A percentile compares a stretch with the other conserved stretches of the same genome.
Conservation (phyloP, 2,797 vertebrate genomes). For the Micromesistius poutassou region DNA sequence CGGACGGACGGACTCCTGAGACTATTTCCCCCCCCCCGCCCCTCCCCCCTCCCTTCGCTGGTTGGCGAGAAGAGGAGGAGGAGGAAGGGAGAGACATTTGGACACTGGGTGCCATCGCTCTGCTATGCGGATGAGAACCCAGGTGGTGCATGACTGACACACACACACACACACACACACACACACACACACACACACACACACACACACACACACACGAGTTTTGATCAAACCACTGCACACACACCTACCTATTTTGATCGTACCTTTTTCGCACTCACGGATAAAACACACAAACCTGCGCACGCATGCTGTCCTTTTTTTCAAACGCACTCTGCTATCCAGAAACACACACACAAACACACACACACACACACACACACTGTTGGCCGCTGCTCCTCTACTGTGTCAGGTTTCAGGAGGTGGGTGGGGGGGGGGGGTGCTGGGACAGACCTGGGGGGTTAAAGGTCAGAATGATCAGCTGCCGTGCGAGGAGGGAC, state of each 20-base stretch:
- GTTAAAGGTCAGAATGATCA: slow-evolving; percentile 74
- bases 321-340: slow-evolving; percentile 31
- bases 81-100: slow-evolving; percentile 17
- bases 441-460: slow-evolving; percentile 22
- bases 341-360: too few species aligned
- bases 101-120: background rate
- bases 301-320: slow-evolving; percentile 21
- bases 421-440: too few species aligned
- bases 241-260: slow-evolving; percentile 19
- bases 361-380: slow-evolving; percentile 31
- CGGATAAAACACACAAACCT: background rate
- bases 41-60: slow-evolving; percentile 1
- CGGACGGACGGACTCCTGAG: too few species aligned
- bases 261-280: background rate
- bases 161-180: slow-evolving; percentile 9
- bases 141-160: slow-evolving; percentile 23
- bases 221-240: too few species aligned
- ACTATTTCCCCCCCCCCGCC: too few species aligned
- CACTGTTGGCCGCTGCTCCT: slow-evolving; percentile 30
- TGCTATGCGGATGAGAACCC: slow-evolving; percentile 48
- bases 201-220: too few species aligned
- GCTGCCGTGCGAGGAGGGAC: slow-evolving; percentile 67
- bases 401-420: slow-evolving; percentile 7
- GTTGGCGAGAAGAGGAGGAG: slow-evolving; percentile 5
- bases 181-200: too few species aligned